These are phyloP conservation scores for Drosophila mettleri DNA, from an alignment of 2,888 invertebrate species.

Conservation along the genomic window DNA sequence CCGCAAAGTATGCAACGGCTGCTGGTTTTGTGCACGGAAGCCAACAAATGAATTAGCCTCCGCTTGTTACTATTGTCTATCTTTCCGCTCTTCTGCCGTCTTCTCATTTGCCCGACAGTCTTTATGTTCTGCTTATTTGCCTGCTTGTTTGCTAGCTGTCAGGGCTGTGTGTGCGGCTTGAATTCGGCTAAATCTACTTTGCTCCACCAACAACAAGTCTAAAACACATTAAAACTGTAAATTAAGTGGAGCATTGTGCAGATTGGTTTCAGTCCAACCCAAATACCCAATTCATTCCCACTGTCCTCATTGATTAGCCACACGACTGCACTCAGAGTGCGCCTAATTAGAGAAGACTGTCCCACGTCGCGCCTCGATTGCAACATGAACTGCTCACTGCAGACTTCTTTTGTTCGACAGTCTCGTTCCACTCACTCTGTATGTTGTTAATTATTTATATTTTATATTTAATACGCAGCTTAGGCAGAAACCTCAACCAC, in stretches of 20 bases:
- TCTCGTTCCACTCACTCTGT: conserved; percentile 37
- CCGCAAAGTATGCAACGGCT: conserved; percentile 79
- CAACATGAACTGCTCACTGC: conserved; percentile 43
- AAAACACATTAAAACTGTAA: conserved; percentile 79
- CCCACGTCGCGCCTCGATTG: conserved; percentile 37
- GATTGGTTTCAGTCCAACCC: conserved; percentile 30
- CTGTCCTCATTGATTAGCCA: conserved; percentile 53
- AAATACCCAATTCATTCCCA: background rate
- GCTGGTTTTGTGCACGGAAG: conserved; percentile 66
- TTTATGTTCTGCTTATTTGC: conserved; percentile 45
- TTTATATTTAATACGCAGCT: conserved; percentile 78
- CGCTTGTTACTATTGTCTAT: conserved; percentile 46
- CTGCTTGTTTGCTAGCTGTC: conserved; percentile 23
- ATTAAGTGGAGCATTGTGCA: conserved; percentile 72
- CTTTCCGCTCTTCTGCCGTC: conserved; percentile 1
- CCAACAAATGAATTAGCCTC: conserved; percentile 68
- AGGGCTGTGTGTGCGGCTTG: conserved; percentile 13
- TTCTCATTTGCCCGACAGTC: background rate
- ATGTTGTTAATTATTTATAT: conserved; percentile 77
- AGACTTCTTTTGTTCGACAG: conserved; percentile 35
- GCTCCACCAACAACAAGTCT: conserved; percentile 64
- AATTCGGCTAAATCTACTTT: conserved; percentile 51
- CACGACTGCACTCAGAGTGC: conserved; percentile 63
- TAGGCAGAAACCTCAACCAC: conserved; percentile 46
- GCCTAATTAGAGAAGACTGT: conserved; percentile 62